Evolutionary conservation across 2,888 invertebrate genomes (phyloP).

Genomic region (Ypsolopha scabrella): DNA sequence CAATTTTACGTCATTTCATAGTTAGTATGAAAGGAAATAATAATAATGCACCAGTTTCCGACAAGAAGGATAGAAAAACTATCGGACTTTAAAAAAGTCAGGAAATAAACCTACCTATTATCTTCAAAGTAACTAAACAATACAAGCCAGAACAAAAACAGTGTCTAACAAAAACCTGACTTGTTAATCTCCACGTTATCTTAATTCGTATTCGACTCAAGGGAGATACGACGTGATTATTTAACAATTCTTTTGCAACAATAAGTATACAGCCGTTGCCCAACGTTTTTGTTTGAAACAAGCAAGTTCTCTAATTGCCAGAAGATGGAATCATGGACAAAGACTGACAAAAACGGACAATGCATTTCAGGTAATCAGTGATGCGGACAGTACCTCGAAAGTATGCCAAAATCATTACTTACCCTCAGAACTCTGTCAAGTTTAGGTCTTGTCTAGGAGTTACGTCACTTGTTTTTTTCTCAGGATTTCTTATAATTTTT

Average conservation of each 20-base stretch:
- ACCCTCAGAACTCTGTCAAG: neutral
- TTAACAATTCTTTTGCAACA: neutral
- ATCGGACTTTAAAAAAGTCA: too few relatives aligned
- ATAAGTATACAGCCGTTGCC: neutral
- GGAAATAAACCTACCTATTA: too few relatives aligned
- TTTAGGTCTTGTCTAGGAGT: too few relatives aligned
- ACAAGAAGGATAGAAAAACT: too few relatives aligned
- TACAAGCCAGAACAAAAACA: neutral
- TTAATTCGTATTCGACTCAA: too few relatives aligned
- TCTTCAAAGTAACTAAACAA: neutral
- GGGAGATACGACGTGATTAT: neutral
- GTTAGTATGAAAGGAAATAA: too few relatives aligned
- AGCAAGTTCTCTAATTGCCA: neutral
- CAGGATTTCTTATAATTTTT: neutral
- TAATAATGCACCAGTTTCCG: too few relatives aligned
- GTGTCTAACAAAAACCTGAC: neutral
- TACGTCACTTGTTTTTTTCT: neutral
- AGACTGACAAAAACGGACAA: neutral
- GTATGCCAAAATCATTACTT: neutral
- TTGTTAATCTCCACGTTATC: neutral
- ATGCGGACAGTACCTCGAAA: neutral
- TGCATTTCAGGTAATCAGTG: neutral
- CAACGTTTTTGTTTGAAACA: neutral
- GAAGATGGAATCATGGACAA: neutral
- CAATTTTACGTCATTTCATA: too few relatives aligned